Evolutionary conservation across 2,888 invertebrate genomes (phyloP), one percentile per base, ranked within the genome.

Genomic region (Amphiduros pacificus): DNA sequence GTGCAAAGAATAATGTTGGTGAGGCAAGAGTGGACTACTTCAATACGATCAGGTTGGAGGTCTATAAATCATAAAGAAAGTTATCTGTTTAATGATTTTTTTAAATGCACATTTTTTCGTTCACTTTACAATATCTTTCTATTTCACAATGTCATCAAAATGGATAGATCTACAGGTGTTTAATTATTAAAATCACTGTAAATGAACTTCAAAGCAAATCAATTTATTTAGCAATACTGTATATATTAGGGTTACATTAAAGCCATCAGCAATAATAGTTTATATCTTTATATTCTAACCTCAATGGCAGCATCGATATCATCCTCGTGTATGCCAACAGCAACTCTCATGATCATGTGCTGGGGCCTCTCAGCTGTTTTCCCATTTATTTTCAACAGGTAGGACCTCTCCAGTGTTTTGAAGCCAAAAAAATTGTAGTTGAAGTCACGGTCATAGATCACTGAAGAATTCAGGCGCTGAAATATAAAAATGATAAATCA

Each of bases 371-470:
- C 99, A 0, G 88, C 95, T 55, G 96, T 77, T 87, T 93, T 93
- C 0, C 90, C 91, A 79, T 93, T 87, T 56, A 96, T 92, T 84
- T 92, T 94, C 62, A 98, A 84, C 68, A 99, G 85, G 82, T 99
- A 99, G 0, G 97, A 96, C 51, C 94, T 87, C 78, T 99, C 98
- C 59, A 99, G 84, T 0, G 98, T 99, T 87, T 97, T 98, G 78
- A 98, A 98, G n/a, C 98, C 99, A 86, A 99, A 99, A 81, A 94
- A 99, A 78, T 94, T 96, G 84, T 97, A 99, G 63, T 88, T 90
- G 82, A 93, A 99, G 83, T 99, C 99, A 72, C 98, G 88, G 78
- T 97, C 95, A 82, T 98, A 96, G 44, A 97, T 93, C 73, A 99
- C 95, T 24, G 94, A 91, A 0, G 96, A 94, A 83, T 99, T 94